Evolutionary conservation across 2,888 invertebrate genomes (phyloP).

Genomic region (Onthophagus sagittarius): DNA sequence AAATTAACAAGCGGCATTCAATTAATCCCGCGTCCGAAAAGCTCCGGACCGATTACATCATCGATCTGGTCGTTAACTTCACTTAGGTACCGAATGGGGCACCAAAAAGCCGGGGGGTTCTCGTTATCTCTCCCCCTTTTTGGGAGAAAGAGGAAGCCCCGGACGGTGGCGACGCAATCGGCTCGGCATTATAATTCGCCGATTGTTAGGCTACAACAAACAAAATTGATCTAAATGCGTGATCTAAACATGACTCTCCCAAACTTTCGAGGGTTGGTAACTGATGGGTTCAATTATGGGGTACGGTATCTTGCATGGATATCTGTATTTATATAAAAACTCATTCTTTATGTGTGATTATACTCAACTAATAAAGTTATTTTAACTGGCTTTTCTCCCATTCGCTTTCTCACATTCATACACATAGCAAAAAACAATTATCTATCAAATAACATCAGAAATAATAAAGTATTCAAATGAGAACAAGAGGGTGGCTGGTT

Average conservation of each 20-base stretch:
- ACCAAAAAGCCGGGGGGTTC: constrained; percentile 16
- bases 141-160: constrained; percentile 28
- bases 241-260: constrained; percentile 46
- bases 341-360: background rate
- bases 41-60: constrained; percentile 14
- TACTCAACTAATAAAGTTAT: background rate
- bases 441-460: too few relatives aligned
- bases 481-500: too few relatives aligned
- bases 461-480: too few relatives aligned
- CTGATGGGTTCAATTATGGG: constrained; percentile 46
- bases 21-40: constrained; percentile 26
- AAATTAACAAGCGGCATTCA: constrained; percentile 27
- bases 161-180: constrained; percentile 41
- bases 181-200: constrained; percentile 46
- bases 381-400: too few relatives aligned
- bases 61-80: constrained; percentile 3
- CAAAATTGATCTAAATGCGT: constrained; percentile 50
- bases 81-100: background rate
- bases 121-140: constrained; percentile 36
- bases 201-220: constrained; percentile 50
- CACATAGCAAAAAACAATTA: too few relatives aligned
- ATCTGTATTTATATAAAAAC: background rate
- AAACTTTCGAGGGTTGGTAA: constrained; percentile 6
- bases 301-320: constrained; percentile 34
- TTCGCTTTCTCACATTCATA: too few relatives aligned